Base-by-base conservation (phyloP, 2,888 invertebrate species). In the Sinopyrophorus schimmeli region DNA sequence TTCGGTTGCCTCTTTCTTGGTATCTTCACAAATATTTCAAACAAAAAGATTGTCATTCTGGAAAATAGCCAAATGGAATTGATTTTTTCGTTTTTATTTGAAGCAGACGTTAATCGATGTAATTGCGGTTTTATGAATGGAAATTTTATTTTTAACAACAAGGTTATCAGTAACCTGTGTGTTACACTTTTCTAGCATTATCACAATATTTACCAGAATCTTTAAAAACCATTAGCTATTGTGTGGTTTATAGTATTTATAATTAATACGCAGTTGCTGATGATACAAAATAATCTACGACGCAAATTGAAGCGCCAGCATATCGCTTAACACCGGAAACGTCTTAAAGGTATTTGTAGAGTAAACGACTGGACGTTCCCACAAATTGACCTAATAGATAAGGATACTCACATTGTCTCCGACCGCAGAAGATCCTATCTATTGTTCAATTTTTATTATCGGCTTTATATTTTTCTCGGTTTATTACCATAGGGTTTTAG, bases 351-450 rank as follows among this genome's bases (percentile, higher is more conserved):
- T 42, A 42, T 34, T 34, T 21, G 34, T 14, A 11, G 24, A 14
- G 31, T 30, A 16, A 32, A 32, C 32, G 31, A 32, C 11, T 23
- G 16, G 35, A 34, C 27, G 14, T 47, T 14, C 32, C 50, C 50
- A 20, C 50, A 50, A 30, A 38, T 44, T 50, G 39, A 38, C 50
- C 43, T 32, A 44, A 38, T 50, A 43, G 21, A 38, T 15, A 34
- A 41, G 39, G 30, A 43, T 43, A 43, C 10, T 5, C 6, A 5
- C 2, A 3, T 12, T 16, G 34, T 26, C n/a, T n/a, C n/a, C n/a
- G 27, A 43, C 43, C 43, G 10, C 43, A 31, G n/a, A n/a, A n/a
- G n/a, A n/a, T n/a, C n/a, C n/a, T n/a, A n/a, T n/a, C n/a, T n/a
- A n/a, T n/a, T n/a, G n/a, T n/a, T n/a, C n/a, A n/a, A n/a, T n/a